Percentiles rank a stretch among this genome's conserved stretches.
These are phyloP conservation scores for Lipophrys pholis DNA, from an alignment of 2,113 vertebrate genomes.

Conservation along the genomic window DNA sequence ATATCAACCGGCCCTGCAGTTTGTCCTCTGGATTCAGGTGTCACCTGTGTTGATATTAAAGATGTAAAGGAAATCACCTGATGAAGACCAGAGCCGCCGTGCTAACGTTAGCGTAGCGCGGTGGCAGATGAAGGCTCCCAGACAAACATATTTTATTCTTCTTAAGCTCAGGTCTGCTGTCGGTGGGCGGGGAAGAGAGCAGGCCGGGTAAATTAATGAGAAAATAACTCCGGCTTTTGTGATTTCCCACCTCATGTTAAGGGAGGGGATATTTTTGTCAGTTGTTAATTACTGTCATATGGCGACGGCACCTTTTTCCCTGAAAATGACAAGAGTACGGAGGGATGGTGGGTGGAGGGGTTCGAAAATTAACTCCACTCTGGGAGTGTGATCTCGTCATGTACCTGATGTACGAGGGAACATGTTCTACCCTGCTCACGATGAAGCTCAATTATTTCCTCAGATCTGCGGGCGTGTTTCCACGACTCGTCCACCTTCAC, in stretches of 20 bases:
- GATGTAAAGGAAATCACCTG: too few species aligned
- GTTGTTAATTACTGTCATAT: constrained; percentile 97
- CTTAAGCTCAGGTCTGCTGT: constrained; percentile 85
- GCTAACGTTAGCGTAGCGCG: too few species aligned
- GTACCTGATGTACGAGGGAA: constrained; percentile 78
- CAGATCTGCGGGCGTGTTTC: too few species aligned
- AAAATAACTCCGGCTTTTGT: constrained; percentile 89
- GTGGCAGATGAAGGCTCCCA: too few species aligned
- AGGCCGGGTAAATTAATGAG: constrained; percentile 90
- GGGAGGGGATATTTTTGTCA: constrained; percentile 96
- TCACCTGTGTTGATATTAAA: too few species aligned
- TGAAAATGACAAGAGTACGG: constrained; percentile 85
- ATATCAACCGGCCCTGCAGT: too few species aligned
- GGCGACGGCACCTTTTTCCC: constrained; percentile 88
- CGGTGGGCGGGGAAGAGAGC: constrained; percentile 79
- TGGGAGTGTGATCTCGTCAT: constrained; percentile 79
- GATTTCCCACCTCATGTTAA: constrained; percentile 94
- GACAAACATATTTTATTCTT: constrained; percentile 72
- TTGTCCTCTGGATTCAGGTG: too few species aligned
- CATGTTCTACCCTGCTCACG: constrained; percentile 63
- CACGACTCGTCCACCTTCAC: too few species aligned
- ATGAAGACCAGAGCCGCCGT: too few species aligned
- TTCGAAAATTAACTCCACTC: constrained; percentile 82
- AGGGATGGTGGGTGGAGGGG: constrained; percentile 43
- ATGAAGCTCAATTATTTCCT: constrained; percentile 49